phyloP scores from a whole-genome alignment of 2,113 vertebrate genomes.

The Boleophthalmus pectinirostris region DNA sequence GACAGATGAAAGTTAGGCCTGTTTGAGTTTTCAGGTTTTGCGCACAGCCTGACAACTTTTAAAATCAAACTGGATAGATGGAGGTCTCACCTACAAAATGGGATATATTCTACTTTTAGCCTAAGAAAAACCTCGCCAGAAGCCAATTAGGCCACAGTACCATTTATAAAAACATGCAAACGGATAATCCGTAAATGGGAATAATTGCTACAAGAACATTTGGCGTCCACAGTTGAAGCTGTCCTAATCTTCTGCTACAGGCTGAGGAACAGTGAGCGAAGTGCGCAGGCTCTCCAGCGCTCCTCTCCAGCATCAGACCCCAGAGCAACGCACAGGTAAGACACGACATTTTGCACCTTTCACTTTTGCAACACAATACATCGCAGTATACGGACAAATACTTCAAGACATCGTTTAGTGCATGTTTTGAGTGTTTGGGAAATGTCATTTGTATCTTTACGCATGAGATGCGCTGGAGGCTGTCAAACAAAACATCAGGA shows the following conservation, averaged over 20 bases:
- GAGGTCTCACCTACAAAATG: neutral
- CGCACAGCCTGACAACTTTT: neutral
- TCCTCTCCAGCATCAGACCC: conserved; percentile 58
- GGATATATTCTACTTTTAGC: neutral
- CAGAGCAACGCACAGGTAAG: conserved; percentile 72
- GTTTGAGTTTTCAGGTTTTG: neutral
- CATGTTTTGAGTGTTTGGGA: conserved; percentile 15
- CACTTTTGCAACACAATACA: conserved; percentile 4
- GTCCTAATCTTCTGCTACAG: conserved; percentile 54
- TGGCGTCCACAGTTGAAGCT: conserved; percentile 48
- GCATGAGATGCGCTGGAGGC: conserved; percentile 33
- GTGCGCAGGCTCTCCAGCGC: conserved; percentile 70
- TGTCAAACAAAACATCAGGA: conserved; percentile 53
- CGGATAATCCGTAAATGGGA: conserved; percentile 50
- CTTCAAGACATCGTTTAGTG: conserved; percentile 1
- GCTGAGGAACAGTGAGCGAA: conserved; percentile 54
- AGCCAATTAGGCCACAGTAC: neutral
- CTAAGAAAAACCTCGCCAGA: neutral
- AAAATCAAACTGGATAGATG: neutral
- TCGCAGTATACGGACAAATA: neutral
- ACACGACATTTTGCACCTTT: conserved; percentile 67
- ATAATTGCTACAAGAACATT: conserved; percentile 39
- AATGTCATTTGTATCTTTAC: conserved; percentile 34
- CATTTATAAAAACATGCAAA: conserved; percentile 5
- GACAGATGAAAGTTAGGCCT: conserved; percentile 46